Conservation (phyloP, 2,888 invertebrate species). For the Xestia ashworthii region DNA sequence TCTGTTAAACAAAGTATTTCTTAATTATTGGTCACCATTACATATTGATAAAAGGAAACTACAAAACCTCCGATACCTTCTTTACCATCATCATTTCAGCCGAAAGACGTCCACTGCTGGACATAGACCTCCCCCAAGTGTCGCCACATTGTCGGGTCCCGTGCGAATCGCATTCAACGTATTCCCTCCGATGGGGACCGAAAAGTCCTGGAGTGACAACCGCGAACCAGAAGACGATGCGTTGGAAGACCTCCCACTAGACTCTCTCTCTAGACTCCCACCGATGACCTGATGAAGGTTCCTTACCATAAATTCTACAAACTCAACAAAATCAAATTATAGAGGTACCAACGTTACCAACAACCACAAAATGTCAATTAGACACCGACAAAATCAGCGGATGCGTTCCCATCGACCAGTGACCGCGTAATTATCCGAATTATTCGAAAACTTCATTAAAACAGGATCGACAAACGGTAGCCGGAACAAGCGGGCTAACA, state of each 20-base stretch:
- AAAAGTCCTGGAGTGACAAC: no score
- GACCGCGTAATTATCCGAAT: constrained; percentile 46
- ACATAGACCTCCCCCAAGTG: no score
- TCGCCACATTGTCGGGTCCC: no score
- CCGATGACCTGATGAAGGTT: no score
- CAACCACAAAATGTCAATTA: constrained; percentile 25
- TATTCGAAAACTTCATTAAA: constrained; percentile 61
- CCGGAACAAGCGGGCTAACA: constrained; percentile 32
- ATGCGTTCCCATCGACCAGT: not conserved
- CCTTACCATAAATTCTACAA: not conserved
- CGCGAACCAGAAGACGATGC: no score
- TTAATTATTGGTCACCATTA: no score
- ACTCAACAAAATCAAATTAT: not conserved
- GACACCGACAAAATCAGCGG: constrained; percentile 46
- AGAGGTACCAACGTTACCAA: not conserved
- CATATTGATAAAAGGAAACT: not conserved
- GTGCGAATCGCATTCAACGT: no score
- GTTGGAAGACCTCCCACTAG: no score
- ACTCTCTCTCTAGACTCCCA: no score
- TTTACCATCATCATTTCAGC: no score
- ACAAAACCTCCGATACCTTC: not conserved
- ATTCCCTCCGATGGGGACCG: no score
- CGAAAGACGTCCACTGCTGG: no score
- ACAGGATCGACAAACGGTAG: constrained; percentile 46
- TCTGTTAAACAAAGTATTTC: not conserved